phyloP scores from a whole-genome alignment of 2,888 invertebrate genomes.

The Mythimna pallens region DNA sequence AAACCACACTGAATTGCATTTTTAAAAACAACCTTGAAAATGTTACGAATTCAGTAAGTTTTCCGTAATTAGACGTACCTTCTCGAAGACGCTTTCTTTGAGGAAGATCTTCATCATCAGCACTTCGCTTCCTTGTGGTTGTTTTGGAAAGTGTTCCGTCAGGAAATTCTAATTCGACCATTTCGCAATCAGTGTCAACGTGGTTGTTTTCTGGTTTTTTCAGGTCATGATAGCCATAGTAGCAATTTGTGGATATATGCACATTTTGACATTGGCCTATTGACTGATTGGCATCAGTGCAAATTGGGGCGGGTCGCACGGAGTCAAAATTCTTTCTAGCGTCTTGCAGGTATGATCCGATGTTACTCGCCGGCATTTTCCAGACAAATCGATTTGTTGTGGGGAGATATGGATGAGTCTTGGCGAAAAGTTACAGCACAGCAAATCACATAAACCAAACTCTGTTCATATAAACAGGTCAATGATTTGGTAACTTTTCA shows the following conservation, averaged over 20 bases:
- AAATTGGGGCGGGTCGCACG: conserved; percentile 85
- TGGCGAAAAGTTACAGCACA: not conserved
- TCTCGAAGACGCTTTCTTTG: conserved; percentile 84
- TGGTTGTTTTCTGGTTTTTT: conserved; percentile 72
- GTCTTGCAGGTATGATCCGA: conserved; percentile 83
- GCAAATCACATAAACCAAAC: conserved; percentile 1
- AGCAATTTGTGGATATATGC: conserved; percentile 89
- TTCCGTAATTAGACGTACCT: conserved; percentile 81
- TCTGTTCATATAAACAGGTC: not conserved
- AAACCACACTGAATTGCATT: conserved; percentile 74
- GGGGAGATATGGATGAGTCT: not conserved
- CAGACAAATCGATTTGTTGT: not conserved
- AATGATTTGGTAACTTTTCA: conserved; percentile 18
- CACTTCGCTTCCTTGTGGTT: conserved; percentile 83
- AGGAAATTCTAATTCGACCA: conserved; percentile 76
- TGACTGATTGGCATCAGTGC: conserved; percentile 79
- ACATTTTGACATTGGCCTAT: conserved; percentile 85
- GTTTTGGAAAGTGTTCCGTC: conserved; percentile 65
- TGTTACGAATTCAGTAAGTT: conserved; percentile 74
- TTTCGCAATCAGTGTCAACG: conserved; percentile 83
- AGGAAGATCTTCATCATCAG: conserved; percentile 79
- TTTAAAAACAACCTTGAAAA: conserved; percentile 27
- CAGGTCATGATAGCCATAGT: conserved; percentile 87
- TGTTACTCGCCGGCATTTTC: conserved; percentile 85
- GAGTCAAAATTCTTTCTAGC: conserved; percentile 88